These are phyloP conservation scores for Pantherophis guttatus DNA, from an alignment of 2,113 vertebrate species.

Conservation along the genomic window DNA sequence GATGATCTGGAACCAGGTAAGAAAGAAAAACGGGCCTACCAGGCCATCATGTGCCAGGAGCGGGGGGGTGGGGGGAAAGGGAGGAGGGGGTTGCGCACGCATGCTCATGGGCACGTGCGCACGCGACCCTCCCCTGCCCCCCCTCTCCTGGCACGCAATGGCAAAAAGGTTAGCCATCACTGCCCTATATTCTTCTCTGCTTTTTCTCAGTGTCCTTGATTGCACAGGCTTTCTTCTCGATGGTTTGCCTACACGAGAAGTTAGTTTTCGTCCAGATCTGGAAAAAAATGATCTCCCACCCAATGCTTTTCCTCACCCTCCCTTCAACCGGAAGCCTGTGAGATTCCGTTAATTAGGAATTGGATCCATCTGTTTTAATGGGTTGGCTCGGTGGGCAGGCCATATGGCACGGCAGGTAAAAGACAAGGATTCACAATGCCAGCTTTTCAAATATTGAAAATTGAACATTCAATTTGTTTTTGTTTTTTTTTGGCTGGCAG, in stretches of 20 bases:
- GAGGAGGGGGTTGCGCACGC: no score
- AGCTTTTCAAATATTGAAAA: background rate
- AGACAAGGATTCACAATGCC: background rate
- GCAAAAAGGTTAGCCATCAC: no score
- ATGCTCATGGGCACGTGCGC: no score
- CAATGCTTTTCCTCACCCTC: background rate
- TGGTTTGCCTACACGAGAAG: background rate
- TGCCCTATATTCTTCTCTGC: background rate
- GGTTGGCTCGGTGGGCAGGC: background rate
- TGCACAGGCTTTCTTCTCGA: background rate
- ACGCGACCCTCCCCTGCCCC: no score
- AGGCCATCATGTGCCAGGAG: no score
- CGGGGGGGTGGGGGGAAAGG: no score
- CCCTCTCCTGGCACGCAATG: no score
- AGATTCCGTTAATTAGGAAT: background rate
- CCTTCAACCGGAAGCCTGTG: background rate
- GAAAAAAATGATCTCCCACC: accelerated
- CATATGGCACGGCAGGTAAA: background rate
- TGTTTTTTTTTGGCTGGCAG: background rate
- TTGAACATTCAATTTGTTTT: background rate
- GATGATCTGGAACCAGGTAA: no score
- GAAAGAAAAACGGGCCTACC: no score
- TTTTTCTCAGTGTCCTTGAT: background rate
- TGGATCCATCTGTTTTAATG: background rate
- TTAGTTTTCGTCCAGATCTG: background rate